These are phyloP conservation scores for Cyclopterus lumpus DNA, from an alignment of 2,797 vertebrate species.

Conservation along the genomic window DNA sequence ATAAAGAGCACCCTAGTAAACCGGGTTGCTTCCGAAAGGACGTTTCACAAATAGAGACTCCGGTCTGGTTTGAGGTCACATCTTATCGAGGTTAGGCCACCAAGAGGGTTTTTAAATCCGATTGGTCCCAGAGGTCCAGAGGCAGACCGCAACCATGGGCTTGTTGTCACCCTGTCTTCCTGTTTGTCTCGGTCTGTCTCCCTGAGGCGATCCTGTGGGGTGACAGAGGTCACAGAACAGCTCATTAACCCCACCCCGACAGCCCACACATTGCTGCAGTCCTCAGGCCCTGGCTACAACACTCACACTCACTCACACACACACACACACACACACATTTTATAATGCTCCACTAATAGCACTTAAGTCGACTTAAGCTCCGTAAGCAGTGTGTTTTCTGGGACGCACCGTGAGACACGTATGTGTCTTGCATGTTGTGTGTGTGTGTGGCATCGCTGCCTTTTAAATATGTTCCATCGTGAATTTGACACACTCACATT, in stretches of 20 bases:
- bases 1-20: background rate
- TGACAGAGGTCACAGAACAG: slow-evolving; percentile 81
- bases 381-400: slow-evolving; percentile 62
- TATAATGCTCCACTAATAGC: slow-evolving; percentile 80
- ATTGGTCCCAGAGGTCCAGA: slow-evolving; percentile 48
- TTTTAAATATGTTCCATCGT: background rate
- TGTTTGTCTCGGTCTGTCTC: slow-evolving; percentile 77
- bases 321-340: slow-evolving; percentile 59
- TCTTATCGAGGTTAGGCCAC: slow-evolving; percentile 15
- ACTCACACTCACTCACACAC: slow-evolving; percentile 49
- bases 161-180: slow-evolving; percentile 78
- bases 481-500: background rate
- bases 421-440: slow-evolving; percentile 48
- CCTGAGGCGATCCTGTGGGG: slow-evolving; percentile 74
- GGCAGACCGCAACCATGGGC: slow-evolving; percentile 56
- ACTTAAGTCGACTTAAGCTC: slow-evolving; percentile 78
- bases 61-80: slow-evolving; percentile 10
- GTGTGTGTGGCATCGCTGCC: slow-evolving; percentile 11
- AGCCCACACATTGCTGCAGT: slow-evolving; percentile 78
- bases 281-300: slow-evolving; percentile 60
- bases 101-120: slow-evolving; percentile 28
- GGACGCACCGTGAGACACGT: slow-evolving; percentile 53
- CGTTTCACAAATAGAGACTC: background rate
- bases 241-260: slow-evolving; percentile 84
- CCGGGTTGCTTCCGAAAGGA: background rate